Percentiles rank a stretch among this genome's conserved stretches.
Conservation (phyloP, 30 jellyfish, hydroid and myxozoan species). For the Aurelia sp. region DNA sequence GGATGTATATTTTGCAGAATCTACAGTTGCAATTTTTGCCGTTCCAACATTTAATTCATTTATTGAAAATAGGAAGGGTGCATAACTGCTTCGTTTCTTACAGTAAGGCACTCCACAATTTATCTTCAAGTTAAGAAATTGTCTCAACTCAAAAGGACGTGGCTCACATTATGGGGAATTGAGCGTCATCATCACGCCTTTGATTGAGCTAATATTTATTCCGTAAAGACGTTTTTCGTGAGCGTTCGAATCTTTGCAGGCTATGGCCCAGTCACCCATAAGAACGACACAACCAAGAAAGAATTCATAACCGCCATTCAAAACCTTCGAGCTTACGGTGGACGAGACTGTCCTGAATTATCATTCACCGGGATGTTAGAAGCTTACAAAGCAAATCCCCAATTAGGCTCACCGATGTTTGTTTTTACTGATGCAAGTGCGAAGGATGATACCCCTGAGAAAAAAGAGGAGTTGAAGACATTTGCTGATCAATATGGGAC, state of each 20-base stretch:
- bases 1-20: no score
- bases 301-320: conserved; percentile 68
- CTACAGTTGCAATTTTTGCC: no score
- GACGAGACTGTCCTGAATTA: conserved; percentile 92
- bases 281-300: conserved; percentile 45
- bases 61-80: no score
- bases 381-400: conserved; percentile 74
- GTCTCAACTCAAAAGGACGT: no score
- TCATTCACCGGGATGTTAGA: conserved; percentile 89
- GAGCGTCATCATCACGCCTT: no score
- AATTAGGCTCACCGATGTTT: conserved; percentile 85
- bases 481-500: conserved; percentile 47
- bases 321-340: conserved; percentile 61
- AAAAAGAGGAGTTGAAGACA: conserved; percentile 48
- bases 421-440: conserved; percentile 98
- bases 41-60: no score
- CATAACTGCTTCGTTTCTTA: no score
- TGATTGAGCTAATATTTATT: no score
- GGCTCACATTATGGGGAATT: no score
- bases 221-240: no score
- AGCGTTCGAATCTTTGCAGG: conserved; percentile 8
- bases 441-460: conserved; percentile 69
- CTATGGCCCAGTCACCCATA: conserved; percentile 81
- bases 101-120: no score
- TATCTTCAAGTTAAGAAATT: no score